A percentile compares a stretch with the other conserved stretches of the same genome.
Conservation (phyloP, 1,140 invertebrate genomes). For the Drosophila funebris region DNA sequence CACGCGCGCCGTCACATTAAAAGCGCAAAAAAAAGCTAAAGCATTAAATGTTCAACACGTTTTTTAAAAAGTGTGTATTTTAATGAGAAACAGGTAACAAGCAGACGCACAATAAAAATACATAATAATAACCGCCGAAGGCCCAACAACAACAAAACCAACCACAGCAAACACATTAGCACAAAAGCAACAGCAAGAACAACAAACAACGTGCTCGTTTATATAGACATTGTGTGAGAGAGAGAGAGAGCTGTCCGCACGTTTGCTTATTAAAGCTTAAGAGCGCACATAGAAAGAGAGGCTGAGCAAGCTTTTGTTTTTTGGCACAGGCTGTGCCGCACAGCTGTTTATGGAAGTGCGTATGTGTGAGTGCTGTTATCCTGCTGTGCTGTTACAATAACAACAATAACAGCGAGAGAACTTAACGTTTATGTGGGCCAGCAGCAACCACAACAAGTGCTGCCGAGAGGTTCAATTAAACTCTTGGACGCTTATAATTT, state of each 20-base stretch:
- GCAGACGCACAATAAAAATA: conserved; percentile 43
- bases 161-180: conserved; percentile 17
- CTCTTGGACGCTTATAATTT: conserved; percentile 14
- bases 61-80: conserved; percentile 57
- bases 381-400: conserved; percentile 9
- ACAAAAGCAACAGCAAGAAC: conserved; percentile 5
- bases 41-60: conserved; percentile 62
- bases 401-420: conserved; percentile 4
- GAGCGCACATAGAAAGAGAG: neutral
- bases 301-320: conserved; percentile 15
- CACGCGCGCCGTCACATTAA: neutral
- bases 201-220: conserved; percentile 57
- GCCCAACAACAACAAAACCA: conserved; percentile 21
- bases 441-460: conserved; percentile 24
- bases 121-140: conserved; percentile 57
- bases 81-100: conserved; percentile 40
- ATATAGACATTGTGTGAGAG: conserved; percentile 15
- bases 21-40: conserved; percentile 41
- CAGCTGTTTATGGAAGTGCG: neutral
- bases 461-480: conserved; percentile 34
- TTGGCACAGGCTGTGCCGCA: no score
- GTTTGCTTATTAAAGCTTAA: conserved; percentile 20
- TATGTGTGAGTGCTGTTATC: conserved; percentile 13
- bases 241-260: neutral
- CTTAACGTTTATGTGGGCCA: conserved; percentile 2